These are phyloP conservation scores for Eubasilissa regina DNA, from an alignment of 1,140 invertebrate genomes.

Conservation along the genomic window DNA sequence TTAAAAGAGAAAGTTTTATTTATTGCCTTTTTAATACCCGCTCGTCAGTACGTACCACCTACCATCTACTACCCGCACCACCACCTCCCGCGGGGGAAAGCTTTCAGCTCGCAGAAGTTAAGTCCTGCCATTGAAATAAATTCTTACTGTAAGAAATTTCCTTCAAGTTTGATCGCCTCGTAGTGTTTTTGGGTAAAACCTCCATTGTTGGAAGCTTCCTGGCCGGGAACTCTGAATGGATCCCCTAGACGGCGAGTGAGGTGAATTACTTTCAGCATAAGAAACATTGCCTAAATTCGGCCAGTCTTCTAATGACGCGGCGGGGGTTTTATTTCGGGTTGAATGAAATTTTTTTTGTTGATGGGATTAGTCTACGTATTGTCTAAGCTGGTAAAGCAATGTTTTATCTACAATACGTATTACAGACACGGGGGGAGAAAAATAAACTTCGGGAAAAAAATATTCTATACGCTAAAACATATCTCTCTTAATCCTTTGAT, in stretches of 20 bases:
- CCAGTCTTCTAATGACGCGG: not conserved
- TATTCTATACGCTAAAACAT: too few relatives aligned
- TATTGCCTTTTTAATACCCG: constrained; percentile 13
- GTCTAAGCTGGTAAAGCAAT: not conserved
- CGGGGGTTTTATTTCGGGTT: not conserved
- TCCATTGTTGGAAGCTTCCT: constrained; percentile 16
- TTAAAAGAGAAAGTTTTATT: constrained; percentile 19
- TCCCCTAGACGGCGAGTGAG: not conserved
- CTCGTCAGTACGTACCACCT: not conserved
- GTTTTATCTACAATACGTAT: too few relatives aligned
- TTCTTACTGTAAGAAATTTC: constrained; percentile 23
- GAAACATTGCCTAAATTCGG: not conserved
- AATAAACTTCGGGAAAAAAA: too few relatives aligned
- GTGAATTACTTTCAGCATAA: constrained; percentile 12
- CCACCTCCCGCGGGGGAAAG: constrained; percentile 7
- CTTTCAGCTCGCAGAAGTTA: constrained; percentile 33
- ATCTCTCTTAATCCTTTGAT: too few relatives aligned
- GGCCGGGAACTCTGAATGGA: not conserved
- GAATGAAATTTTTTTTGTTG: not conserved
- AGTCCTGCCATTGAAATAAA: constrained; percentile 38
- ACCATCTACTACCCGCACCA: not conserved
- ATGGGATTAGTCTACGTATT: not conserved
- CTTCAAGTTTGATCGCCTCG: constrained; percentile 8
- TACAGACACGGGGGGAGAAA: too few relatives aligned
- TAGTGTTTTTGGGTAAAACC: constrained; percentile 27